phyloP scores from a whole-genome alignment of 2,888 invertebrate species.

The Ceramica pisi region DNA sequence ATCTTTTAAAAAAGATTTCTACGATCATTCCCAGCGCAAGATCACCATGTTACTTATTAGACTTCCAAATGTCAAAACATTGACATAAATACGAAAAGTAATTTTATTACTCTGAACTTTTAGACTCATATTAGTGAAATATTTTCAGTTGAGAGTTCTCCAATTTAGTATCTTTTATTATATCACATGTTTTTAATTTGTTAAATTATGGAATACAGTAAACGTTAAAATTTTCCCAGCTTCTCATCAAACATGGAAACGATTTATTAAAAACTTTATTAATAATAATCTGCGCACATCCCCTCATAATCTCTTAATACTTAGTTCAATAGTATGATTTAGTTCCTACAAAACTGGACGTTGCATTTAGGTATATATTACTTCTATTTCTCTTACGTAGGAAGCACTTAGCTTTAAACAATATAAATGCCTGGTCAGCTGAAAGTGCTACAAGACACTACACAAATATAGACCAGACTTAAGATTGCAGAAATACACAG shows the following conservation, averaged over 20 bases:
- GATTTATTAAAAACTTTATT: not conserved
- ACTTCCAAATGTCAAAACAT: not conserved
- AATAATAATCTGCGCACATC: not conserved
- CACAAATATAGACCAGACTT: constrained; percentile 24
- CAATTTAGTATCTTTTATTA: constrained; percentile 3
- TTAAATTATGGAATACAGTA: not conserved
- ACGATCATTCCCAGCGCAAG: too few relatives aligned
- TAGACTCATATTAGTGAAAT: constrained; percentile 14
- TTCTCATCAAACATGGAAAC: not conserved
- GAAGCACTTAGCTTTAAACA: constrained; percentile 56
- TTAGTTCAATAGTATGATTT: not conserved
- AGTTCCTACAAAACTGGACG: not conserved
- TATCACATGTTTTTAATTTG: constrained; percentile 7
- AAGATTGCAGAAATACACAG: constrained; percentile 34
- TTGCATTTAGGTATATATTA: constrained; percentile 13
- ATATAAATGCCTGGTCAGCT: constrained; percentile 57
- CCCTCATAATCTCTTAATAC: not conserved
- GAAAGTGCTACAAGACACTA: constrained; percentile 38
- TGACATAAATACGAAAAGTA: constrained; percentile 1
- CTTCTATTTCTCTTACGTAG: constrained; percentile 16
- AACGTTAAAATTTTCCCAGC: not conserved
- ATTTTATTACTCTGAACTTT: constrained; percentile 9
- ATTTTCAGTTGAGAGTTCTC: constrained; percentile 10
- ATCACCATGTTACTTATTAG: too few relatives aligned
- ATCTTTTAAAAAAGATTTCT: too few relatives aligned